Evolutionary conservation across 2,797 vertebrate species (phyloP), one percentile per base, ranked within the genome.

Genomic region (Delichon dasypus): DNA sequence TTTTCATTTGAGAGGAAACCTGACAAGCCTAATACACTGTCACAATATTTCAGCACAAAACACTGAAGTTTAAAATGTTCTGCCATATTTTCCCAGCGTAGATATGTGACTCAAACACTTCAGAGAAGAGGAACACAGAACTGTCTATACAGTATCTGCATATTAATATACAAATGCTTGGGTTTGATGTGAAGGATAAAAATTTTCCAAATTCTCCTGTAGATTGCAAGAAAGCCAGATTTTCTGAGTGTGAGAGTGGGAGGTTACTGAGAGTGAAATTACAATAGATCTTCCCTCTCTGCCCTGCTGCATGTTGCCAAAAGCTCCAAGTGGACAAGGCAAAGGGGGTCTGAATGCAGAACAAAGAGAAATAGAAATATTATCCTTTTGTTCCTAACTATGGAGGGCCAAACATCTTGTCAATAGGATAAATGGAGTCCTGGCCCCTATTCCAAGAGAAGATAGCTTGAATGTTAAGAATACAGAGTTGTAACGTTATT

Each of bases 1-100:
- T 97, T 98, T 98, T 98, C 96, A 98, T 98, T 97, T 97, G 94
- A 97, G 97, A 97, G 88, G 90, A 93, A 97, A 97, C 94, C 93
- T 96, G 96, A 98, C 97, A 97, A 94, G 92, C 84, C 87, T 89
- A 96, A 96, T 95, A 84, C 75, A 90, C 77, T 96, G 85, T 97
- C 95, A 97, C 93, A 93, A 96, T 97, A 95, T 96, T 93, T 95
- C 91, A 92, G 91, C 93, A 87, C 84, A 79, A 95, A 95, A 84
- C 82, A 86, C 47, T 32, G 95, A 62, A 19, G 71, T 92, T 95
- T 80, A 62, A 94, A 87, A 88, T 77, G 77, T 73, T 94, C 73
- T 93, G 42, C 83, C 32, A 2, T 74, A 38, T 95, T 96, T 95
- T 95, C 94, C 71, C 55, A 78, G 74, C 1, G 0, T 77, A 48